Base-by-base conservation (phyloP, 2,888 invertebrate genomes). In the Anarsia innoxiella region DNA sequence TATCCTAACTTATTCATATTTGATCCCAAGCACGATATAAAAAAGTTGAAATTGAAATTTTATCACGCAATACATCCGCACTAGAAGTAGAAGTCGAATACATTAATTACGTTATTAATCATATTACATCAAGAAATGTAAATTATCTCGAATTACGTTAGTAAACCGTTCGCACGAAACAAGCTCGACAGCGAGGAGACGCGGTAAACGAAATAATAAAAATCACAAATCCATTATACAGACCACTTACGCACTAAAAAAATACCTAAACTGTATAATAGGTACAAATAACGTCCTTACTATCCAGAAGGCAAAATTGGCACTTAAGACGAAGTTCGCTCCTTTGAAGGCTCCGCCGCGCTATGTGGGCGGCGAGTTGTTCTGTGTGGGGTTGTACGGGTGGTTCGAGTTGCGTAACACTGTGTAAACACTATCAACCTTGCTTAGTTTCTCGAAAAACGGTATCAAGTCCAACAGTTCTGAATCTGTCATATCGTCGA, bases 401-500 rank as follows among this genome's bases (percentile, higher is more conserved):
- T 94, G 94, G 87, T 94, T 94, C 53, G 94, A 94, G 87, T 95
- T 95, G 72, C 95, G 93, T 79, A 96, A 86, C 86, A 96, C 94
- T 75, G 94, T 93, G 87, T 96, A 98, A 54, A 99, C 97, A 88
- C 96, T 96, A 83, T 98, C 97, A 71, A 96, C 95, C 87, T 93
- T 95, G 85, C 96, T 95, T 59, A 99, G 88, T 78, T 95, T 94
- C 86, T 99, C 99, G 84, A 99, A 96, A 83, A 98, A 95, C 59
- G 99, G 99, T 79, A 99, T 94, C 73, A 99, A 88, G 87, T 99
- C 98, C 67, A 96, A 88, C 51, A 99, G 89, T 85, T 99, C 99
- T 45, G 95, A 93, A 85, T 99, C 99, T 66, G 93, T 92, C 90
- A 95, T 95, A 85, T 99, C 99, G 86, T 99, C 99, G 86, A 99